A percentile compares a stretch with the other conserved stretches of the same genome.
These are phyloP conservation scores for Phylloscopus trochilus DNA, from an alignment of 2,113 vertebrate species.

Conservation along the genomic window DNA sequence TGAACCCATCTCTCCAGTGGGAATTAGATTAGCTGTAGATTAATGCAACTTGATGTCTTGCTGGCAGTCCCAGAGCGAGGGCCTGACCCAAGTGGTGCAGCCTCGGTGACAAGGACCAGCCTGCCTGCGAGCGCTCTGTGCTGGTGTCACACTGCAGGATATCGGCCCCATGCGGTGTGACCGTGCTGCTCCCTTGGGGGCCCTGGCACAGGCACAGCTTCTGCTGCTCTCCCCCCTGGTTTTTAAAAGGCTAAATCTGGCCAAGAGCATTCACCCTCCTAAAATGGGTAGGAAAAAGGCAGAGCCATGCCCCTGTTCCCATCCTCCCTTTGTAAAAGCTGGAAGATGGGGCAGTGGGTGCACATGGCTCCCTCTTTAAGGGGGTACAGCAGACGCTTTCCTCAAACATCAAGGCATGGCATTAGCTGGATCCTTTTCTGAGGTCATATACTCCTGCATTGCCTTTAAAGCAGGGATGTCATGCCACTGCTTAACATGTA, in stretches of 20 bases:
- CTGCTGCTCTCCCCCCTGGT: background rate
- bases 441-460: background rate
- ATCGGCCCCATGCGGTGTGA: accelerated
- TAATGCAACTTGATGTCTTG: background rate
- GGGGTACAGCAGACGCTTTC: background rate
- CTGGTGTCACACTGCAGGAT: background rate
- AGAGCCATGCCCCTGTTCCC: background rate
- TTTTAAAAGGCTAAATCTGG: conserved; percentile 7
- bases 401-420: background rate
- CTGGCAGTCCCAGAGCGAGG: background rate
- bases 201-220: background rate
- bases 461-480: background rate
- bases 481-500: background rate
- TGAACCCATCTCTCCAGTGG: background rate
- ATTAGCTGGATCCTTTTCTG: background rate
- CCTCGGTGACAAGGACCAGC: background rate
- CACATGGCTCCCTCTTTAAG: background rate
- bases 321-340: background rate
- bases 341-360: background rate
- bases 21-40: background rate
- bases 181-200: background rate
- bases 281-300: conserved; percentile 54
- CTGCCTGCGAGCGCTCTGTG: accelerated
- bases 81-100: background rate
- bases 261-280: conserved; percentile 13